These are phyloP conservation scores for Leptodactylus fallax DNA, from an alignment of 2,797 vertebrate species.

Conservation along the genomic window DNA sequence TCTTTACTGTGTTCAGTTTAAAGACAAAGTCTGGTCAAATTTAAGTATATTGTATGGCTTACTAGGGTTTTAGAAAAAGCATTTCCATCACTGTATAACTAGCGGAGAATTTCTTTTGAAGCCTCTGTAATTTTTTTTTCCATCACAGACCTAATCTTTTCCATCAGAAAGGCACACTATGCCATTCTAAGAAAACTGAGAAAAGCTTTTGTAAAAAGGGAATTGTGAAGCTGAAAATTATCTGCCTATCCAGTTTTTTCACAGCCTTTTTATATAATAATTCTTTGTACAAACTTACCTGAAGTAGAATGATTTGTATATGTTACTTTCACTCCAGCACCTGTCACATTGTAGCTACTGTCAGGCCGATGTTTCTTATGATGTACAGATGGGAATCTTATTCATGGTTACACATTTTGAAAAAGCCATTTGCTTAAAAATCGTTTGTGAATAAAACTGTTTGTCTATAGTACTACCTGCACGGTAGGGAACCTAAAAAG, in stretches of 20 bases:
- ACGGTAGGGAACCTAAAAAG: background rate
- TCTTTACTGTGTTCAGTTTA: slow-evolving; percentile 18
- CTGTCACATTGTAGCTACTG: background rate
- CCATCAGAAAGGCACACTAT: slow-evolving; percentile 35
- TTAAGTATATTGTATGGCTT: slow-evolving; percentile 36
- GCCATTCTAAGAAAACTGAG: slow-evolving; percentile 38
- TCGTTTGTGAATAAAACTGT: background rate
- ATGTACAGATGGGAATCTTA: background rate
- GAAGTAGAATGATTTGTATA: slow-evolving; percentile 34
- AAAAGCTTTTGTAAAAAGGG: slow-evolving; percentile 46
- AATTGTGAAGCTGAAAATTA: slow-evolving; percentile 46
- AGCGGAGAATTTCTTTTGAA: slow-evolving; percentile 26
- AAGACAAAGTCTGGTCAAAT: slow-evolving; percentile 41
- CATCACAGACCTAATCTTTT: slow-evolving; percentile 52
- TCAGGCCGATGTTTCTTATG: background rate
- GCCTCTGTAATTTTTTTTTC: slow-evolving; percentile 52
- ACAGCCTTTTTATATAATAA: background rate
- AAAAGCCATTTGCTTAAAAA: background rate
- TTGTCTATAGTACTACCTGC: background rate
- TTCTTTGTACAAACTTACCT: slow-evolving; percentile 23
- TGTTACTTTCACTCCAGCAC: slow-evolving; percentile 2
- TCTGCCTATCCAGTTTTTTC: slow-evolving; percentile 29
- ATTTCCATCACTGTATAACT: slow-evolving; percentile 34
- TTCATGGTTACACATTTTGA: background rate
- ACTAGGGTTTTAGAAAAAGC: slow-evolving; percentile 33